Base-by-base conservation (phyloP, 2,888 invertebrate species). In the Acanthosepion esculentum region DNA sequence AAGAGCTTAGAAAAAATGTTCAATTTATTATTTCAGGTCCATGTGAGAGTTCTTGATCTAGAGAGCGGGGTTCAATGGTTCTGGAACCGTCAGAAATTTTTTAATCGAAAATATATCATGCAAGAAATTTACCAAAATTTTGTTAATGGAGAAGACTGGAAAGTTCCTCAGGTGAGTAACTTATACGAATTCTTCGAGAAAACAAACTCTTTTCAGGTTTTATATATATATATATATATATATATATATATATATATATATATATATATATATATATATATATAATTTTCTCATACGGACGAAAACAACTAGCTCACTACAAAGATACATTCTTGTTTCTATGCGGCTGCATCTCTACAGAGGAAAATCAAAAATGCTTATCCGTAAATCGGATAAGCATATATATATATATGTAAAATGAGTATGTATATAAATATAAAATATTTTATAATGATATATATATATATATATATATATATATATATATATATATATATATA, bases 121-220 rank as follows among this genome's bases (percentile, higher is more conserved):
- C 98, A 98, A 96, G 98, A 98, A 96, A 98, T 98, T 97, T 98
- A 98, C 95, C 97, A 97, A 95, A 98, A 98, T 94, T 98, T 97
- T 96, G 97, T 97, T 95, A 98, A 98, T 91, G 98, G 98, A 20
- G 97, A 98, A 50, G 97, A 97, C 20, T 98, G 98, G 97, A 97
- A 98, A 94, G 95, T 97, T 92, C 97, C 98, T 23, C 97, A 97
- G 95, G 98, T 98, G 95, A 96, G 96, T 95, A n/a, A 59, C 23
- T 59, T 59, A 20, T 23, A 4, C 23, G 15, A 5, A n/a, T 78
- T n/a, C n/a, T n/a, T 10, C 2, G 59, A 59, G 50, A 4, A 50
- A 50, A 15, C 15, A 50, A 50, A 50, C 50, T 50, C 8, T 6
- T 0, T 50, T 50, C 50, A 12, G 50, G 15, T 7, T 15, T 20